These are phyloP conservation scores for Platycheirus albimanus DNA, from an alignment of 2,888 invertebrate genomes.

Conservation along the genomic window DNA sequence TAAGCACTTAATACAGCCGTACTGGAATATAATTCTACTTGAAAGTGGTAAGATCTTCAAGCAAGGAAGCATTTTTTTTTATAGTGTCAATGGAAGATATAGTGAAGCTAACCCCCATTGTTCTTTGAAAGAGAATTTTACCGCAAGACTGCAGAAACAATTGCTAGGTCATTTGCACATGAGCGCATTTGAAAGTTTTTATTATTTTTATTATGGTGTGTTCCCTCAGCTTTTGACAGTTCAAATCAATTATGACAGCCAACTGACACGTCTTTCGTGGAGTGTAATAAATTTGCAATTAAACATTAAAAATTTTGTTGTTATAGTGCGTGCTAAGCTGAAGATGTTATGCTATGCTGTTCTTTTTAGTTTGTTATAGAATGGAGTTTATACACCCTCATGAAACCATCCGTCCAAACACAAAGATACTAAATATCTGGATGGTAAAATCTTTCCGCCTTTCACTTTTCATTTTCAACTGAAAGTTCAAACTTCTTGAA, in stretches of 20 bases:
- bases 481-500: slow-evolving; percentile 41
- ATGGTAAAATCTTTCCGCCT: slow-evolving; percentile 39
- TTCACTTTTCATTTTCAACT: neutral
- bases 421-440: slow-evolving; percentile 46
- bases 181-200: slow-evolving; percentile 61
- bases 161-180: slow-evolving; percentile 66
- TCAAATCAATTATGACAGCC: slow-evolving; percentile 71
- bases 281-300: slow-evolving; percentile 70
- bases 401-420: slow-evolving; percentile 47
- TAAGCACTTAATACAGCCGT: slow-evolving; percentile 3
- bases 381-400: slow-evolving; percentile 8
- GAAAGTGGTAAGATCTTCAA: slow-evolving; percentile 29
- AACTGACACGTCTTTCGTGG: slow-evolving; percentile 65
- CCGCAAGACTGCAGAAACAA: slow-evolving; percentile 64
- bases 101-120: slow-evolving; percentile 36
- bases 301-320: slow-evolving; percentile 58
- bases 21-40: slow-evolving; percentile 17
- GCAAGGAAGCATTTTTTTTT: slow-evolving; percentile 52
- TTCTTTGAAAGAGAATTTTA: slow-evolving; percentile 43
- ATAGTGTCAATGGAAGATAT: too few relatives aligned
- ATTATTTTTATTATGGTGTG: slow-evolving; percentile 49
- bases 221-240: slow-evolving; percentile 57
- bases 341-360: neutral
- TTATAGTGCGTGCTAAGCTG: neutral
- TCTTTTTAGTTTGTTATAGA: too few relatives aligned